Evolutionary conservation across 1,140 invertebrate genomes (phyloP).

Genomic region (Teleogryllus occipitalis): DNA sequence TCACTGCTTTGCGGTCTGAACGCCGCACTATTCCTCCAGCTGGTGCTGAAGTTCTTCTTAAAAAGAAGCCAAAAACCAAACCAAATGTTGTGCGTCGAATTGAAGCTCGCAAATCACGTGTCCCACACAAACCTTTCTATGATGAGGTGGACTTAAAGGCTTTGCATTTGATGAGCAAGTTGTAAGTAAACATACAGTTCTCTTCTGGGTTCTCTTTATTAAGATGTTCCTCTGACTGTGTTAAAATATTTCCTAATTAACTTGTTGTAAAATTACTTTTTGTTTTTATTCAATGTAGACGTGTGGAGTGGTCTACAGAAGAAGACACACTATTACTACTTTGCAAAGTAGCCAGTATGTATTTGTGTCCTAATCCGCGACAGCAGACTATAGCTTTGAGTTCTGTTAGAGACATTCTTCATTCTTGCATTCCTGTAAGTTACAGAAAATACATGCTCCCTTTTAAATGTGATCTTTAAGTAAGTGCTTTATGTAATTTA

Average conservation of each 20-base stretch:
- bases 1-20: neutral
- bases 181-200: constrained; percentile 33
- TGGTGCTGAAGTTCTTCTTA: constrained; percentile 6
- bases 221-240: too few relatives aligned
- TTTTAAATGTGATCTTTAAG: too few relatives aligned
- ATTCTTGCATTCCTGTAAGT: constrained; percentile 37
- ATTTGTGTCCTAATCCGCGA: constrained; percentile 47
- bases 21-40: neutral
- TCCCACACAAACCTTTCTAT: constrained; percentile 37
- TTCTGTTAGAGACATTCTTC: constrained; percentile 53
- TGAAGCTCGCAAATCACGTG: constrained; percentile 27
- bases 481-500: too few relatives aligned
- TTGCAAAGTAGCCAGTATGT: constrained; percentile 55
- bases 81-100: constrained; percentile 27
- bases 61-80: constrained; percentile 3
- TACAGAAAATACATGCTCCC: neutral
- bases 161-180: constrained; percentile 51
- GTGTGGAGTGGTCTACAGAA: constrained; percentile 48
- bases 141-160: constrained; percentile 61
- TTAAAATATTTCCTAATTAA: too few relatives aligned
- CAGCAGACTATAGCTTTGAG: constrained; percentile 41
- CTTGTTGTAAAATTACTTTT: neutral
- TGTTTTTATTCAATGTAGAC: constrained; percentile 25
- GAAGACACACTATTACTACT: constrained; percentile 59
- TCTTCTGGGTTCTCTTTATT: too few relatives aligned